These are phyloP conservation scores for Ophioninae sp. DNA, from an alignment of 2,888 invertebrate species.

Conservation along the genomic window DNA sequence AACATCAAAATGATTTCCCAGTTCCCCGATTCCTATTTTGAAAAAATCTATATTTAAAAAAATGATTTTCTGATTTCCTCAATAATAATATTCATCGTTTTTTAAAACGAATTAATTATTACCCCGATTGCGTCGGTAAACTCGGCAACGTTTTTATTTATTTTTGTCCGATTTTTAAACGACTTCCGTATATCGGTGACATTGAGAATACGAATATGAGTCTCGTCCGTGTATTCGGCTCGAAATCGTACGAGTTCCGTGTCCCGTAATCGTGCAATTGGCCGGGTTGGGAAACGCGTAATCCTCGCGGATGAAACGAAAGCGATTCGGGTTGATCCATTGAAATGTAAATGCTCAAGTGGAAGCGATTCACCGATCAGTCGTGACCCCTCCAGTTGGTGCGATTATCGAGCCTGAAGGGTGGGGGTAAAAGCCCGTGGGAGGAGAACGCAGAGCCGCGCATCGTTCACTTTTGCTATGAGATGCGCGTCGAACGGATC, in stretches of 20 bases:
- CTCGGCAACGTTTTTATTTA: no score
- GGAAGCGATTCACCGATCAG: neutral
- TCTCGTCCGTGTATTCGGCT: no score
- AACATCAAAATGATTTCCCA: no score
- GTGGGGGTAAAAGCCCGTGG: constrained; percentile 27
- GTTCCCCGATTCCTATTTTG: no score
- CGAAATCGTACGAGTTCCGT: neutral
- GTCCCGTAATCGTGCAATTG: neutral
- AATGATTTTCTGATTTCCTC: no score
- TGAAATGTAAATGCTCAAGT: constrained; percentile 11
- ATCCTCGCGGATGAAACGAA: neutral
- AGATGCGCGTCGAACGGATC: constrained; percentile 45
- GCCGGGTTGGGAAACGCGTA: neutral
- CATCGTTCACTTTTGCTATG: constrained; percentile 25
- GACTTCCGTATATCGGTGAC: neutral
- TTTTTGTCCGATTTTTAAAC: no score
- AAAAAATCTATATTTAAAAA: no score
- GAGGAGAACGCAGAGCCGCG: neutral
- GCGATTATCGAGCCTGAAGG: constrained; percentile 30
- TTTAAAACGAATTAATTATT: no score
- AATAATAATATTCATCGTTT: no score
- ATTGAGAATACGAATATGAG: neutral
- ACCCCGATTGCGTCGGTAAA: no score
- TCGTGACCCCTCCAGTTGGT: constrained; percentile 21
- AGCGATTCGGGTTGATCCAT: neutral